These are phyloP conservation scores for Cydia strobilella DNA, from an alignment of 1,140 invertebrate species.

Conservation along the genomic window DNA sequence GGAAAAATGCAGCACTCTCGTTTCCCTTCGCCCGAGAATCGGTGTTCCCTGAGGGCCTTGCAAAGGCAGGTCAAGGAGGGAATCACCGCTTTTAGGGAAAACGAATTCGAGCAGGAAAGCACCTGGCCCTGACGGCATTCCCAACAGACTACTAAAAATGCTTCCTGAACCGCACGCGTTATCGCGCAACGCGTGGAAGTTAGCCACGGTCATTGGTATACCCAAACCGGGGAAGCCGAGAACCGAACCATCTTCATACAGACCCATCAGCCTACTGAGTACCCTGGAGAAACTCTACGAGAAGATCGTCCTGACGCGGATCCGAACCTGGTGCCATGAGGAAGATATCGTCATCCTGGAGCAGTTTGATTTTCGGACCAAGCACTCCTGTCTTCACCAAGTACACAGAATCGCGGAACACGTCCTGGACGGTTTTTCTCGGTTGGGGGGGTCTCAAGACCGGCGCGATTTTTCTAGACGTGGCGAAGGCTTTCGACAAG, in stretches of 20 bases:
- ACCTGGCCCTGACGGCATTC: not conserved
- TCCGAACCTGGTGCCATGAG: conserved; percentile 38
- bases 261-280: conserved; percentile 58
- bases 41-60: not conserved
- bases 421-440: not conserved
- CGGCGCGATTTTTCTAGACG: conserved; percentile 34
- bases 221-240: conserved; percentile 60
- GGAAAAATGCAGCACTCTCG: no score
- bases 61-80: conserved; percentile 7
- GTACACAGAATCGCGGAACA: conserved; percentile 36
- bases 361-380: conserved; percentile 65
- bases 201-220: conserved; percentile 54
- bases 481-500: conserved; percentile 39
- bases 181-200: conserved; percentile 74
- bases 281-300: conserved; percentile 57
- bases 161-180: conserved; percentile 80
- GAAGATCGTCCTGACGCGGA: conserved; percentile 45
- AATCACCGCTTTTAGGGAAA: not conserved
- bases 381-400: conserved; percentile 57
- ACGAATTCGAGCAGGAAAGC: not conserved
- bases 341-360: conserved; percentile 41
- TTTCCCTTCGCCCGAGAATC: no score
- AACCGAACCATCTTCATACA: conserved; percentile 38
- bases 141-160: conserved; percentile 65
- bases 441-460: not conserved